A percentile compares a stretch with the other conserved stretches of the same genome.
Evolutionary conservation across 2,113 vertebrate genomes (phyloP).

Genomic region (Platysternon megacephalum): DNA sequence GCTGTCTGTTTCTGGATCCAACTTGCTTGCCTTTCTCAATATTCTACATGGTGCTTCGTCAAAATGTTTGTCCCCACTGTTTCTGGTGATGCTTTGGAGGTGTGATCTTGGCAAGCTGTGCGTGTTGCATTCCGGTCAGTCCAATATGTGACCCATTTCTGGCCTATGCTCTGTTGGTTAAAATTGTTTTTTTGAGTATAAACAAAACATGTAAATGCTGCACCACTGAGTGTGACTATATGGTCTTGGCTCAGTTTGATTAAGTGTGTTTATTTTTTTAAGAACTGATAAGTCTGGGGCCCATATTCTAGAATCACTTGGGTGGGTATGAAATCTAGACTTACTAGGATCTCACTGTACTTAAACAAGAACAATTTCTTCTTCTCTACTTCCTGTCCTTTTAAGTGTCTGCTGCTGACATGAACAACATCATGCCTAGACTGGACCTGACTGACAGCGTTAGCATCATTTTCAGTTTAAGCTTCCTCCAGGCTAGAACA

Average conservation of each 20-base stretch:
- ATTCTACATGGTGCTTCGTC: neutral
- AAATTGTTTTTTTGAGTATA: neutral
- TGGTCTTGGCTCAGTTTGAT: neutral
- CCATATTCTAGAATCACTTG: neutral
- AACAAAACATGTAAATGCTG: neutral
- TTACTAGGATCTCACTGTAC: neutral
- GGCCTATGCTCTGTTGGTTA: neutral
- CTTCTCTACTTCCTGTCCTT: conserved; percentile 44
- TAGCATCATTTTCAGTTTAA: conserved; percentile 83
- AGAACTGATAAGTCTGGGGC: neutral
- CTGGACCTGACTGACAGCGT: conserved; percentile 83
- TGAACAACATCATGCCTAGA: conserved; percentile 82
- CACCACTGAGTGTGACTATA: neutral
- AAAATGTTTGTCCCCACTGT: neutral
- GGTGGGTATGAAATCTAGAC: neutral
- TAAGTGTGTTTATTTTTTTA: neutral
- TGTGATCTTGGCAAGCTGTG: neutral
- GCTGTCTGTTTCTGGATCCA: neutral
- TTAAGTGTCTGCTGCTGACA: conserved; percentile 74
- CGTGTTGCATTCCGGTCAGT: neutral
- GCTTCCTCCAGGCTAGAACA: conserved; percentile 78
- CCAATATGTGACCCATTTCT: neutral
- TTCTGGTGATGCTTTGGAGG: neutral
- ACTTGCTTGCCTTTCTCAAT: neutral
- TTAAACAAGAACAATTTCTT: conserved; percentile 15